Evolutionary conservation across 2,888 invertebrate genomes (phyloP), one percentile per base, ranked within the genome.

Genomic region (Acrocyrtus sp.): DNA sequence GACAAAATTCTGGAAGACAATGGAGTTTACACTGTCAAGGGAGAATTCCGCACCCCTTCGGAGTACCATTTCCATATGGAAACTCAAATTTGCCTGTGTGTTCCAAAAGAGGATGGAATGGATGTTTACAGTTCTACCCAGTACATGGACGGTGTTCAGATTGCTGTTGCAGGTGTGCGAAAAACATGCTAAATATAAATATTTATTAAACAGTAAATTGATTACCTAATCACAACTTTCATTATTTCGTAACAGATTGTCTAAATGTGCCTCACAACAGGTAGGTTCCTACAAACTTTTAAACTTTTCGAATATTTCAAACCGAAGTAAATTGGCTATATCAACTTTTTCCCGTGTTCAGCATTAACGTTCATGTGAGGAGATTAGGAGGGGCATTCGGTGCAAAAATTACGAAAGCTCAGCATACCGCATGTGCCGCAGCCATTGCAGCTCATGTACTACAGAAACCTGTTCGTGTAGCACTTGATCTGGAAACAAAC

Each of bases 51-150:
- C 3, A 61, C 62, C 39, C 27, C 17, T 21, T 26, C 47, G 15
- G 62, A 69, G 43, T 62, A 69, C n/a, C 61, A 69, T 26, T 62
- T 56, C 21, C 72, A 74, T 6, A 90, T 93, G 90, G 93, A 93
- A 81, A 88, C 91, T 0, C 91, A 91, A 51, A 87, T 88, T 0
- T 89, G 90, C 73, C 86, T 91, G 0, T 89, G 87, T 15, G 83
- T 88, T 24, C 92, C 91, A 0, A 87, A 86, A 24, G 93, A 93
- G 83, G 91, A 91, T 78, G 91, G 90, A 0, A 90, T 93, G 90
- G 93, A 93, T 81, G 88, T 91, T 0, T 91, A 91, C 48, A 87
- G 88, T 0, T 88, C 91, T 0, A 87, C 89, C 0, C 92, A 92
- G 79, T 90, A 88, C 87, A 85, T 90, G 77, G 89, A 91, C 79